A percentile compares a stretch with the other conserved stretches of the same genome.
These are phyloP conservation scores for Montipora cactus DNA, from an alignment of 64 coral and sea anemone species.

Conservation along the genomic window DNA sequence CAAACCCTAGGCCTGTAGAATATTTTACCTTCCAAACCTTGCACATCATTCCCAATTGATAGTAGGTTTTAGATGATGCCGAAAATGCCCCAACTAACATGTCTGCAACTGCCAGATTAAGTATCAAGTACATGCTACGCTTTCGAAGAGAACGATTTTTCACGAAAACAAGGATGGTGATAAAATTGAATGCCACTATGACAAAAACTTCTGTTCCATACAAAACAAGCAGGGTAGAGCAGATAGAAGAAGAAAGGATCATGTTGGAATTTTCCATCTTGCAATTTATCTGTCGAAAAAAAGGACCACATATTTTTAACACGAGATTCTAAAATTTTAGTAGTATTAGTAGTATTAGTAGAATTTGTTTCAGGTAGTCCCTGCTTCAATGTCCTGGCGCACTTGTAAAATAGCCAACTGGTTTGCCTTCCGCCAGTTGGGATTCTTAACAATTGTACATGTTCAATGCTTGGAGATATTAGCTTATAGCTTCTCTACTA, in stretches of 20 bases:
- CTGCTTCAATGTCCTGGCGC: no score
- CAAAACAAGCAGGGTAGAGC: neutral
- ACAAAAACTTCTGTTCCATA: neutral
- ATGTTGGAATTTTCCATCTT: neutral
- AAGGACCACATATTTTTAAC: no score
- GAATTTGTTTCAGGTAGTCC: no score
- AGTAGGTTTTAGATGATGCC: neutral
- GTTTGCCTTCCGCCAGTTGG: no score
- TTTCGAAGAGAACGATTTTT: neutral
- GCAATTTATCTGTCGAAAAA: no score
- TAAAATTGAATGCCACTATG: neutral
- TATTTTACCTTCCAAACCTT: neutral
- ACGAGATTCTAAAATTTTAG: no score
- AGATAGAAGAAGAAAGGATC: neutral
- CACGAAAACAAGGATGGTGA: neutral
- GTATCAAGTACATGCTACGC: neutral
- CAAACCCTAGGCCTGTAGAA: neutral
- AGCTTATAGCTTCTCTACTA: no score
- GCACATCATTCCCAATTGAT: neutral
- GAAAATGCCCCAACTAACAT: neutral
- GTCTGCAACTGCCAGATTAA: conserved; percentile 4
- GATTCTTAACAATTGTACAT: no score
- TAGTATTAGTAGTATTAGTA: no score
- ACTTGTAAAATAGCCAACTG: no score
- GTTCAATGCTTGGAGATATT: no score